phyloP scores from a whole-genome alignment of 1,140 invertebrate species.

The Drosophila guanche region DNA sequence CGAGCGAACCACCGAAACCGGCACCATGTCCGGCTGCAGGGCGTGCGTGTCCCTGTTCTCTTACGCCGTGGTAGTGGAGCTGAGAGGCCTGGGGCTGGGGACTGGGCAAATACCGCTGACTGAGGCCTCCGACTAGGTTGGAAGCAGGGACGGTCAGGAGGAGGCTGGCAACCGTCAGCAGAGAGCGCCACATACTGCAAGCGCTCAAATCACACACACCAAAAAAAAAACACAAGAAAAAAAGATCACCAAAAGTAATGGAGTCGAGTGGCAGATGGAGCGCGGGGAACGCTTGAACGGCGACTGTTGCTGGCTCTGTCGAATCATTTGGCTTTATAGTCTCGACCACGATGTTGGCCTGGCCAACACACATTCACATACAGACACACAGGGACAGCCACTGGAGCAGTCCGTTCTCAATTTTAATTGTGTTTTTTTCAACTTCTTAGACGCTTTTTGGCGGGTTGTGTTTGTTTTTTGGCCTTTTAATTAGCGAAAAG shows the following conservation, averaged over 20 bases:
- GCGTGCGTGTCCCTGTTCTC: slow-evolving; percentile 46
- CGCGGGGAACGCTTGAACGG: slow-evolving; percentile 30
- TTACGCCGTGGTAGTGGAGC: slow-evolving; percentile 70
- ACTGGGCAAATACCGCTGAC: slow-evolving; percentile 69
- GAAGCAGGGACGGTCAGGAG: slow-evolving; percentile 21
- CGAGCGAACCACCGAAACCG: neutral
- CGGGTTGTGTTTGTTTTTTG: slow-evolving; percentile 24
- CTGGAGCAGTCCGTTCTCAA: slow-evolving; percentile 37
- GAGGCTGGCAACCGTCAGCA: slow-evolving; percentile 32
- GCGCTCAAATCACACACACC: slow-evolving; percentile 15
- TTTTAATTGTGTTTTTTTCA: slow-evolving; percentile 75
- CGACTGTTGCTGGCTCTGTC: slow-evolving; percentile 51
- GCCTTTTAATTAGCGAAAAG: slow-evolving; percentile 72
- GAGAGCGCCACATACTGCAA: slow-evolving; percentile 38
- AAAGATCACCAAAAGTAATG: neutral
- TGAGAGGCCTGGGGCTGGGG: slow-evolving; percentile 52
- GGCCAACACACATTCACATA: slow-evolving; percentile 12
- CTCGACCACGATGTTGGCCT: slow-evolving; percentile 10
- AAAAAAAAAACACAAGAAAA: slow-evolving; percentile 19
- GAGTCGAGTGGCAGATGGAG: neutral
- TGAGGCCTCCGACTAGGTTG: slow-evolving; percentile 35
- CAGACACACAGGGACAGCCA: slow-evolving; percentile 3
- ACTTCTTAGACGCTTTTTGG: slow-evolving; percentile 24
- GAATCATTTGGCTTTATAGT: slow-evolving; percentile 60
- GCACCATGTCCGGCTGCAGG: slow-evolving; percentile 8